Evolutionary conservation across 1,140 invertebrate species (phyloP), one percentile per base, ranked within the genome.

Genomic region (Aphelenchoides avenae): DNA sequence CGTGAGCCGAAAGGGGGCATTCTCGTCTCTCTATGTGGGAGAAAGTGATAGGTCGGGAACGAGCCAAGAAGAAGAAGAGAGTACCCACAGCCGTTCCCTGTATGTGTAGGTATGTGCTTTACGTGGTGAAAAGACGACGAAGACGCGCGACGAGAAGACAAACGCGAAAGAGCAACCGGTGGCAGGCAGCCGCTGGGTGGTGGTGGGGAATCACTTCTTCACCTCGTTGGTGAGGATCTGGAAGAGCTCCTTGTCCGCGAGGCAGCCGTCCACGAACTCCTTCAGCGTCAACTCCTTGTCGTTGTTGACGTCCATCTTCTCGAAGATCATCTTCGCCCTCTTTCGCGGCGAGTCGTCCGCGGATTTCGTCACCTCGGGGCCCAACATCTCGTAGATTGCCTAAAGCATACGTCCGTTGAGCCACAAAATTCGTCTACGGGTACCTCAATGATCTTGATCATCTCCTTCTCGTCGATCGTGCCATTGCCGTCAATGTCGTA

Each of bases 401-500:
- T 97, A 83, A 27, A 76, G n/a, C n/a, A n/a, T n/a, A n/a, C n/a
- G n/a, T n/a, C n/a, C n/a, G n/a, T n/a, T n/a, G n/a, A n/a, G n/a
- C n/a, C n/a, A n/a, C n/a, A n/a, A n/a, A n/a, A n/a, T 46, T 26
- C 5, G 1, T 49, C 29, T 15, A 18, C 15, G 24, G n/a, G 74
- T 66, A 84, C 83, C 70, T 80, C 77, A 40, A 85, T 83, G 51
- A 84, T 84, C 74, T 84, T 82, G 41, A 80, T 80, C 84, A 85
- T 85, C 71, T 85, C 84, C 42, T 91, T 88, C 74, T 93, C 89
- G 79, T 97, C 92, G 78, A 98, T 98, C 57, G 93, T 89, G 56
- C 94, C 94, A 79, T 98, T 96, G 18, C 70, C 91, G 79, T 98
- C 92, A n/a, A 97, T 93, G 78, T 98, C 94, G 79, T 97, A 97